Base-by-base conservation (phyloP, 2,888 invertebrate genomes). In the Gortyna flavago region DNA sequence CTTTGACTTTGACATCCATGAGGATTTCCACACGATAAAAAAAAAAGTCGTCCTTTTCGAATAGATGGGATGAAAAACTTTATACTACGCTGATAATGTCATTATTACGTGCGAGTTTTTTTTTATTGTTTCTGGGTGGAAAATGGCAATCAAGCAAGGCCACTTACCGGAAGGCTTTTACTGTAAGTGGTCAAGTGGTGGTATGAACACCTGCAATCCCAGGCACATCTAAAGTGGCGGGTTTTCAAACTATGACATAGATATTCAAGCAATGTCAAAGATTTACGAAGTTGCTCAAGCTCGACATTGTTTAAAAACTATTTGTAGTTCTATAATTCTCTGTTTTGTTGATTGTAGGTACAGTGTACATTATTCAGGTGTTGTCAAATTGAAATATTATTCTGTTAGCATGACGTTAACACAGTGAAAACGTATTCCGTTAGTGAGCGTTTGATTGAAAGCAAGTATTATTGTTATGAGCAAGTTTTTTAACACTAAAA, bases 341-440 rank as follows among this genome's bases (percentile, higher is more conserved):
- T 38, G n/a, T 44, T 5, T 48, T 61, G 25, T 44, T 25, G 51
- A 54, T 41, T 54, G 41, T 41, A 41, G 11, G 35, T 72, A 72
- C 48, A 48, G 48, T 48, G 21, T 6, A 48, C 51, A 35, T 61
- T 80, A 41, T 54, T 66, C 25, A 72, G 9, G 29, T 54, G 59
- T 66, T 29, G 59, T 44, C 81, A 25, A 2, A 16, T 73, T 80
- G 44, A 67, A 54, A 67, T 67, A 73, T 35, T 54, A 73, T 79
- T 66, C n/a, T 51, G 72, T 32, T 48, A 32, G 21, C 38, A 21
- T 38, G 54, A 64, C 32, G 57, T 41, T 48, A 29, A 44, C 66
- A 67, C 25, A 21, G 29, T 2, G 32, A 8, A 29, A 41, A 21
- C 18, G 16, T 66, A 66, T 41, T 72, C 29, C 35, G 18, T 35